These are phyloP conservation scores for Rhynchotus rufescens DNA, from an alignment of 2,797 vertebrate species.

Conservation along the genomic window DNA sequence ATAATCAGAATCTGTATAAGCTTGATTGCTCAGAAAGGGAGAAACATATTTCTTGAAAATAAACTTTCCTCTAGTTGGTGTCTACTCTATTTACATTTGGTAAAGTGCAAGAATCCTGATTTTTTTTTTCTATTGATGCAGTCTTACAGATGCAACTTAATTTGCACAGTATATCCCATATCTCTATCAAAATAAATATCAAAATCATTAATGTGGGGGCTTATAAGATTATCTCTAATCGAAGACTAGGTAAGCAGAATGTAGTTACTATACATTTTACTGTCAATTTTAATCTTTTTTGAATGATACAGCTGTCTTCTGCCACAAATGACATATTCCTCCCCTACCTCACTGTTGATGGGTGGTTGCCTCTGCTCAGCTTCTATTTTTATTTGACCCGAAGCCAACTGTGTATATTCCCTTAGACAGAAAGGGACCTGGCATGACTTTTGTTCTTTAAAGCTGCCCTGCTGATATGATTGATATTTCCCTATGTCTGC, in stretches of 20 bases:
- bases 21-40: background rate
- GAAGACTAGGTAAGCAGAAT: background rate
- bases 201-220: background rate
- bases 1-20: background rate
- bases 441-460: constrained; percentile 34
- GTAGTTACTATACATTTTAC: background rate
- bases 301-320: constrained; percentile 53
- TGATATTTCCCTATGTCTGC: constrained; percentile 22
- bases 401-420: constrained; percentile 64
- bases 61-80: background rate
- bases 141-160: background rate
- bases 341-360: background rate
- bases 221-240: background rate
- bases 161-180: background rate
- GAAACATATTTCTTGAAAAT: background rate
- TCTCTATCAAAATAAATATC: background rate
- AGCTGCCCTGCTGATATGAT: constrained; percentile 37
- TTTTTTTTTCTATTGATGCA: background rate
- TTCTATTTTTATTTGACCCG: constrained; percentile 76
- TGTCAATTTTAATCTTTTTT: background rate
- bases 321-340: constrained; percentile 25
- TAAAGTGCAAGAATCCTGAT: background rate
- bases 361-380: background rate
- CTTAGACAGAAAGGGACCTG: constrained; percentile 38
- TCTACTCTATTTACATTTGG: constrained; percentile 13